Conservation (phyloP, 2,113 vertebrate species). For the Geococcyx californianus region DNA sequence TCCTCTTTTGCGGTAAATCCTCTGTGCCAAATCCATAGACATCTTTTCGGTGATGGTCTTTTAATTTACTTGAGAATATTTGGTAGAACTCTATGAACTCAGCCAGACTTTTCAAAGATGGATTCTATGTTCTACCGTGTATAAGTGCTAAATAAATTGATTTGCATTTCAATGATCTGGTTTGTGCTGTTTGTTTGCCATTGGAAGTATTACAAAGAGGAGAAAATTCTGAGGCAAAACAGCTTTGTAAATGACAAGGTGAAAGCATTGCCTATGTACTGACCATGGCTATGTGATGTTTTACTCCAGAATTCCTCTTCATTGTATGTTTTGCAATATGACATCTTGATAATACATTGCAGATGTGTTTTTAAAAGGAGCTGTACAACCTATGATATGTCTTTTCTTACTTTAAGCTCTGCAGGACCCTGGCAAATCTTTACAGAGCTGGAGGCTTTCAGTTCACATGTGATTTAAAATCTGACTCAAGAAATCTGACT, state of each 20-base stretch:
- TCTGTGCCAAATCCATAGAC: not conserved
- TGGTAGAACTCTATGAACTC: not conserved
- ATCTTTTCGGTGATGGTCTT: not conserved
- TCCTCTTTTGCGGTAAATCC: not conserved
- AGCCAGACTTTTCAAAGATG: not conserved
- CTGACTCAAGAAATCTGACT: slow-evolving; percentile 40
- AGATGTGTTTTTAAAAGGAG: slow-evolving; percentile 1
- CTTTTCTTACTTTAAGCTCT: not conserved
- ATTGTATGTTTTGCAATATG: slow-evolving; percentile 39
- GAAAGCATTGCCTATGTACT: not conserved
- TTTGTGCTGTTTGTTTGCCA: not conserved
- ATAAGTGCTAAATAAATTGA: not conserved
- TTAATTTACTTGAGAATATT: not conserved
- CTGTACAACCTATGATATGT: not conserved
- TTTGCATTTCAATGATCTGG: not conserved
- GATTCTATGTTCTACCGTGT: not conserved
- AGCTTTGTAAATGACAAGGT: not conserved
- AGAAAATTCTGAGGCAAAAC: not conserved
- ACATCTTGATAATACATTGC: not conserved
- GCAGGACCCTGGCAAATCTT: slow-evolving; percentile 4
- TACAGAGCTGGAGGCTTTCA: not conserved
- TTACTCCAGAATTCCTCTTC: not conserved
- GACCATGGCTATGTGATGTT: not conserved
- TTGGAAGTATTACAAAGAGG: not conserved
- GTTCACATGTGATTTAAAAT: slow-evolving; percentile 5